Conservation (phyloP, 2,113 vertebrate species). For the Alaudala cheleensis region DNA sequence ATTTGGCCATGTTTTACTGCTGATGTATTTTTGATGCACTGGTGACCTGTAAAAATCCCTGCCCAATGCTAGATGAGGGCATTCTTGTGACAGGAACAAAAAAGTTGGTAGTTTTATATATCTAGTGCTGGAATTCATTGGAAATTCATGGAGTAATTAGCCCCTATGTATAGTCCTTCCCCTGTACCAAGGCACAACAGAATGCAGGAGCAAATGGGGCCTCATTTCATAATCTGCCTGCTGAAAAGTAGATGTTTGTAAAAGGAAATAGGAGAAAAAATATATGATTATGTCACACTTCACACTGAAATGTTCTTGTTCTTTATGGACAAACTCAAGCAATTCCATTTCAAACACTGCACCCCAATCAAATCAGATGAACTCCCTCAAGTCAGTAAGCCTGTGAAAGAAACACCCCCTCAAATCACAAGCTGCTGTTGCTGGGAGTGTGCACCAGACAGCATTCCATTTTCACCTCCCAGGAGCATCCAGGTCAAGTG, state of each 20-base stretch:
- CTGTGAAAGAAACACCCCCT: background rate
- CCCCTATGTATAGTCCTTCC: background rate
- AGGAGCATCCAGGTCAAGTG: background rate
- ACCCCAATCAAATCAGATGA: background rate
- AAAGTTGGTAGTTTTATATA: background rate
- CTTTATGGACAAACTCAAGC: background rate
- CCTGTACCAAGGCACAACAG: background rate
- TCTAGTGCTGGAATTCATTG: background rate
- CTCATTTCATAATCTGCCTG: background rate
- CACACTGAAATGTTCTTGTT: background rate
- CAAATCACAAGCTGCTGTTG: background rate
- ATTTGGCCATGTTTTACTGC: background rate
- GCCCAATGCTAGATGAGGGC: background rate
- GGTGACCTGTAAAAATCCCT: background rate
- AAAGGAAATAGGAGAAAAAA: background rate
- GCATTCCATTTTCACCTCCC: background rate
- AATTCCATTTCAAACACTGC: background rate
- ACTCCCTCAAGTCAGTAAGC: background rate
- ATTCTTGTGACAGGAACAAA: background rate
- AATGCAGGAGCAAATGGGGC: background rate
- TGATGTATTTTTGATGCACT: background rate
- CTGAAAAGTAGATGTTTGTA: slow-evolving; percentile 4
- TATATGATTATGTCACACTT: background rate
- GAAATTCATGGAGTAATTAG: background rate
- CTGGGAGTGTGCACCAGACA: background rate